A percentile compares a stretch with the other conserved stretches of the same genome.
Conservation (phyloP, 2,888 invertebrate genomes). For the Polylopha cassiicola region DNA sequence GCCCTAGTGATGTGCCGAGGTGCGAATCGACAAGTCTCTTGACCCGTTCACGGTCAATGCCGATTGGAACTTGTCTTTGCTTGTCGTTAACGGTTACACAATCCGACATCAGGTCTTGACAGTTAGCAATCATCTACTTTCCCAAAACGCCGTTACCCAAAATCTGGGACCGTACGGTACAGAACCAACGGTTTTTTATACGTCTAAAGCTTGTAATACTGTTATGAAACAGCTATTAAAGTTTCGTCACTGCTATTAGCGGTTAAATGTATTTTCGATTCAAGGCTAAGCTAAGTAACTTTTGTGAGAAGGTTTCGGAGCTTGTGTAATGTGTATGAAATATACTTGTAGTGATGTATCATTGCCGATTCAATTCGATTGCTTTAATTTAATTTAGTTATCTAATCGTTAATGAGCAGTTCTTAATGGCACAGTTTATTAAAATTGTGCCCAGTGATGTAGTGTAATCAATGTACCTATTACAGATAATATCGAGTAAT, state of each 20-base stretch:
- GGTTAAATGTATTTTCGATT: slow-evolving; percentile 35
- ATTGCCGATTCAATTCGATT: background rate
- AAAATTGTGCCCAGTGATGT: background rate
- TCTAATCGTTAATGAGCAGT: slow-evolving; percentile 12
- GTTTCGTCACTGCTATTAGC: slow-evolving; percentile 56
- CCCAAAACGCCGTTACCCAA: slow-evolving; percentile 61
- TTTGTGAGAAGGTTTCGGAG: slow-evolving; percentile 15
- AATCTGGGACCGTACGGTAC: slow-evolving; percentile 73
- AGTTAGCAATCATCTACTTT: slow-evolving; percentile 72
- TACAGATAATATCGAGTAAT: slow-evolving; percentile 6
- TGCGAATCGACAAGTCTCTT: slow-evolving; percentile 14
- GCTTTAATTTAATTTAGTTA: background rate
- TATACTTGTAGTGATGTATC: background rate
- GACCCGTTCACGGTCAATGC: slow-evolving; percentile 33
- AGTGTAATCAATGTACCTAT: slow-evolving; percentile 6
- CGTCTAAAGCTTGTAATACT: slow-evolving; percentile 66
- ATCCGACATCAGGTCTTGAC: slow-evolving; percentile 50
- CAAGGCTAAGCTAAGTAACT: slow-evolving; percentile 48
- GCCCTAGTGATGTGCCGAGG: slow-evolving; percentile 3
- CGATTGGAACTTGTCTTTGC: slow-evolving; percentile 23
- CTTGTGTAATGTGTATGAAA: no score
- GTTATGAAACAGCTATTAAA: slow-evolving; percentile 66
- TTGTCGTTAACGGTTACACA: slow-evolving; percentile 41
- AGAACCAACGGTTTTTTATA: slow-evolving; percentile 57
- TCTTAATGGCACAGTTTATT: slow-evolving; percentile 1